Evolutionary conservation across 2,888 invertebrate species (phyloP).

Genomic region (Sinotaia quadrata): DNA sequence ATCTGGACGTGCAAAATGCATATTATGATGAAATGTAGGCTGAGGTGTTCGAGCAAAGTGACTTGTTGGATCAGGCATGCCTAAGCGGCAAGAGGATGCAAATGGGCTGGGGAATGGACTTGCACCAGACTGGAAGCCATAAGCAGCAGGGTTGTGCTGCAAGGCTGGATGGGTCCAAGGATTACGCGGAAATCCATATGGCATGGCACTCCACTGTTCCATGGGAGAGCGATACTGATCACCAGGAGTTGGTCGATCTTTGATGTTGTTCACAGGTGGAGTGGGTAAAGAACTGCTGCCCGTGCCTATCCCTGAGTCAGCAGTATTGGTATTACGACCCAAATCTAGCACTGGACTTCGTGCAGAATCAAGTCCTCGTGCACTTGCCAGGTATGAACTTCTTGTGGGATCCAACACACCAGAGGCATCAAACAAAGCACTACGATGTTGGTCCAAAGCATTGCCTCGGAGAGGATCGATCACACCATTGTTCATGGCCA

Average conservation of each 20-base stretch:
- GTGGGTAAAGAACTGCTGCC: slow-evolving; percentile 23
- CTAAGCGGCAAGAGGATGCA: slow-evolving; percentile 33
- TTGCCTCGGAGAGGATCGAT: slow-evolving; percentile 28
- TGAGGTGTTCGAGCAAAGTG: slow-evolving; percentile 24
- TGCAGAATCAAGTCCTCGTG: slow-evolving; percentile 6
- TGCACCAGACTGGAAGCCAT: slow-evolving; percentile 33
- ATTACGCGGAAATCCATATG: slow-evolving; percentile 32
- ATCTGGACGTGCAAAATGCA: slow-evolving; percentile 30
- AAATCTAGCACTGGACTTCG: slow-evolving; percentile 20
- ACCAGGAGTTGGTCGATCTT: slow-evolving; percentile 20
- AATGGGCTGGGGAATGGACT: slow-evolving; percentile 30
- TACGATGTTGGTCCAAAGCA: slow-evolving; percentile 28
- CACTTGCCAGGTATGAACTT: slow-evolving; percentile 5
- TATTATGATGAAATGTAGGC: slow-evolving; percentile 35
- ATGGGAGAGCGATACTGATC: slow-evolving; percentile 34
- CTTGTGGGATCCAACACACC: slow-evolving; percentile 11
- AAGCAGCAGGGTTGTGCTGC: slow-evolving; percentile 28
- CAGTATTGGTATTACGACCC: slow-evolving; percentile 22
- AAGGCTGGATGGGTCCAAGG: slow-evolving; percentile 32
- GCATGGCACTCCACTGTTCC: slow-evolving; percentile 35
- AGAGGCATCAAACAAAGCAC: slow-evolving; percentile 26
- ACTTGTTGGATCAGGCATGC: slow-evolving; percentile 29
- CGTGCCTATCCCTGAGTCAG: slow-evolving; percentile 30
- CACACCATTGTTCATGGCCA: slow-evolving; percentile 29
- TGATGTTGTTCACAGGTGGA: slow-evolving; percentile 25